Evolutionary conservation across 2,888 invertebrate species (phyloP).

Genomic region (Lymantria monacha): DNA sequence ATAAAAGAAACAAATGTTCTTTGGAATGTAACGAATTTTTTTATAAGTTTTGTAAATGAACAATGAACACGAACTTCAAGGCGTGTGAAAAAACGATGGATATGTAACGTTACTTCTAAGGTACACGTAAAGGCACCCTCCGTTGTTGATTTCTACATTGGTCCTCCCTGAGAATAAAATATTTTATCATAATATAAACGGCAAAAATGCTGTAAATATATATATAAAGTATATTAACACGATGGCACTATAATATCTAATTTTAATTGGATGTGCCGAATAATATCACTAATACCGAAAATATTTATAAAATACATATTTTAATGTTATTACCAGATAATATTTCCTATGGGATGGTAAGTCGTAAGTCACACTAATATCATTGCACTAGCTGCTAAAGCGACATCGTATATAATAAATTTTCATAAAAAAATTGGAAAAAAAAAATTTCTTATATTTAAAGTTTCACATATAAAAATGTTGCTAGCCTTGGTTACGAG

Average conservation of each 20-base stretch:
- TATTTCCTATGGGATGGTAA: slow-evolving; percentile 35
- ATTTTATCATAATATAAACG: slow-evolving; percentile 43
- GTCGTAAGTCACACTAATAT: slow-evolving; percentile 39
- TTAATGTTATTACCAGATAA: slow-evolving; percentile 24
- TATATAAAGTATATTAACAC: slow-evolving; percentile 26
- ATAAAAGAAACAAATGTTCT: slow-evolving; percentile 59
- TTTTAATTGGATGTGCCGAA: slow-evolving; percentile 41
- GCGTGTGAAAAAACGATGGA: slow-evolving; percentile 31
- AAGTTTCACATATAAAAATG: slow-evolving; percentile 60
- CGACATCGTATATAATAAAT: slow-evolving; percentile 57
- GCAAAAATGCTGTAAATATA: slow-evolving; percentile 33
- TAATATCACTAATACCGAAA: slow-evolving; percentile 39
- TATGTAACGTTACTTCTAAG: slow-evolving; percentile 52
- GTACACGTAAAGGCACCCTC: slow-evolving; percentile 68
- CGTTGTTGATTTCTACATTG: slow-evolving; percentile 54
- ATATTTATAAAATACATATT: slow-evolving; percentile 36
- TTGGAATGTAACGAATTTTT: slow-evolving; percentile 78
- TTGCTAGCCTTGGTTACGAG: slow-evolving; percentile 52
- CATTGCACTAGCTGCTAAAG: slow-evolving; percentile 76
- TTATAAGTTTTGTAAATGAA: slow-evolving; percentile 29
- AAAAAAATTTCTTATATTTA: slow-evolving; percentile 48
- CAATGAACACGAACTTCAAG: slow-evolving; percentile 23
- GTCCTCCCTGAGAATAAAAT: slow-evolving; percentile 59
- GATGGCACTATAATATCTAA: slow-evolving; percentile 45
- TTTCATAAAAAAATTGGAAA: slow-evolving; percentile 56